A percentile compares a stretch with the other conserved stretches of the same genome.
These are phyloP conservation scores for Haemorhous mexicanus DNA, from an alignment of 2,113 vertebrate species.

Conservation along the genomic window DNA sequence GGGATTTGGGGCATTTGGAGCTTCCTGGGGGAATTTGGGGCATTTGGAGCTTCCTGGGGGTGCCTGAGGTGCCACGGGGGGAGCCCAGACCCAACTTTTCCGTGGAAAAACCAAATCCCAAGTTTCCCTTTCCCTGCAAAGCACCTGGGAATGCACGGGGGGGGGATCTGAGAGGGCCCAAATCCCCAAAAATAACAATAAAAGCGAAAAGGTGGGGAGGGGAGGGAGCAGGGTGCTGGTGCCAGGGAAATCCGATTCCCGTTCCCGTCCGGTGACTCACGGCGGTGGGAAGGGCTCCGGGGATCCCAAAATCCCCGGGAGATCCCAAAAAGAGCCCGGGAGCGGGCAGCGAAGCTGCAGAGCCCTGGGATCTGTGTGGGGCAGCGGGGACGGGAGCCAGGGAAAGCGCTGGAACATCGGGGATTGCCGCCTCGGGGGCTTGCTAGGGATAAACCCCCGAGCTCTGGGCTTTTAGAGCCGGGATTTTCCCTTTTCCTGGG, in stretches of 20 bases:
- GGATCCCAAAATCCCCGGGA: background rate
- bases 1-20: background rate
- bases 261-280: background rate
- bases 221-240: background rate
- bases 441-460: fast-evolving
- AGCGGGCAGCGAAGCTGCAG: fast-evolving
- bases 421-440: fast-evolving
- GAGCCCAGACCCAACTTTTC: fast-evolving
- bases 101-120: background rate
- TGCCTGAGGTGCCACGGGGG: fast-evolving
- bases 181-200: background rate
- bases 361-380: background rate
- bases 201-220: background rate
- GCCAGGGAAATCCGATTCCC: background rate
- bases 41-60: no score
- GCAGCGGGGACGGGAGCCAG: background rate
- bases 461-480: fast-evolving
- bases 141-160: background rate
- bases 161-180: fast-evolving
- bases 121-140: fast-evolving
- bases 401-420: background rate
- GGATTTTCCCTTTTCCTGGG: fast-evolving
- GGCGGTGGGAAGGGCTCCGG: background rate
- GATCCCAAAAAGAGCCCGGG: background rate
- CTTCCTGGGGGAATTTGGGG: background rate